Evolutionary conservation across 64 coral and sea anemone species (phyloP), one percentile per base, ranked within the genome.

Genomic region (Dendronephthya gigantea): DNA sequence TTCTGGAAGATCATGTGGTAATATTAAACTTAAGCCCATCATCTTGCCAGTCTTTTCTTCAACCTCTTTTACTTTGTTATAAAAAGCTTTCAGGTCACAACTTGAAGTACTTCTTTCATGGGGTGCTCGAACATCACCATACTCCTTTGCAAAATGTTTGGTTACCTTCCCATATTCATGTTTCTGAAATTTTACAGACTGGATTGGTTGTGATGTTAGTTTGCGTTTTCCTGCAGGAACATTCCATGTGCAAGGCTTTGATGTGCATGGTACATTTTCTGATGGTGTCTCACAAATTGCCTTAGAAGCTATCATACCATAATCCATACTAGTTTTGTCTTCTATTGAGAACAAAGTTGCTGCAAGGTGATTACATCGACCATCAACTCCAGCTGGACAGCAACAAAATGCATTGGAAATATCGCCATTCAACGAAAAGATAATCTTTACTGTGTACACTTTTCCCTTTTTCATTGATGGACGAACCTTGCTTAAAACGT

Each of bases 291-390:
- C 17, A 45, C 19, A 19, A 13, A 38, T 31, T 69, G 23, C 68
- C 66, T 58, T 36, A 36, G 68, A 30, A 74, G 68, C 37, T n/a
- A 27, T 74, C 39, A 12, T 76, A n/a, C 35, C 15, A 39, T 25
- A 31, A 75, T 87, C n/a, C n/a, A n/a, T n/a, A n/a, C n/a, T 87
- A 11, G 40, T 90, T 83, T 82, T 86, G 40, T 90, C 89, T 82
- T 90, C 89, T 15, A 90, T 39, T 38, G 50, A 69, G 83, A 90
- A 90, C 9, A 90, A 74, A 8, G 89, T 90, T 43, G 89, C 89
- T 38, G 89, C 89, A 34, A 90, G 83, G 40, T 90, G 89, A 52
- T 90, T 90, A 83, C 89, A 90, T 0, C 70, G 70, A 81, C 89
- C 89, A 86, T 90, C 84, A 40, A 85, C 83, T 13, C 89, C 83